Percentiles rank a stretch among this genome's conserved stretches.
Evolutionary conservation across 1,140 invertebrate species (phyloP).

Genomic region (Eriosoma lanigerum): DNA sequence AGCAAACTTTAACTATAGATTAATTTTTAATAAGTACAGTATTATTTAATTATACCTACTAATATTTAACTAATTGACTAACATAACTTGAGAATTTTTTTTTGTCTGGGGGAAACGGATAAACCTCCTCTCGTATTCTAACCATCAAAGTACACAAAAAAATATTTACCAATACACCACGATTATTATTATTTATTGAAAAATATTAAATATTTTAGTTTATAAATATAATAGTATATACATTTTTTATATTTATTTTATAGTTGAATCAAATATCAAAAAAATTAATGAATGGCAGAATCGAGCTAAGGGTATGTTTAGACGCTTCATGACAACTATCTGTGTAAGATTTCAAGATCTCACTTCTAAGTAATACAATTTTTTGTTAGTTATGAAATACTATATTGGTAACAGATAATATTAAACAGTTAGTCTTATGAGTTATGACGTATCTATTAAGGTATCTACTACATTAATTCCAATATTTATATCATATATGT

Average conservation of each 20-base stretch:
- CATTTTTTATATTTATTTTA: background rate
- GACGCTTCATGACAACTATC: constrained; percentile 48
- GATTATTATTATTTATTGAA: background rate
- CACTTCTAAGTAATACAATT: constrained; percentile 52
- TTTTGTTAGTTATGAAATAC: background rate
- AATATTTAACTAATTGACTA: too few species aligned
- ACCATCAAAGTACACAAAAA: too few species aligned
- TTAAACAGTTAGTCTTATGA: background rate
- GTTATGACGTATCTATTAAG: background rate
- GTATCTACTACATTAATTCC: background rate
- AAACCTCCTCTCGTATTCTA: too few species aligned
- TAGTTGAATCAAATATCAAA: constrained; percentile 44
- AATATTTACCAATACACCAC: too few species aligned
- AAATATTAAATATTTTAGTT: background rate
- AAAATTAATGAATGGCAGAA: constrained; percentile 52
- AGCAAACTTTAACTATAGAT: too few species aligned
- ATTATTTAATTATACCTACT: too few species aligned
- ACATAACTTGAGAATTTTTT: too few species aligned
- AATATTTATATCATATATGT: background rate
- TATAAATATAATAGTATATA: too few species aligned
- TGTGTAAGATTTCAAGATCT: constrained; percentile 54
- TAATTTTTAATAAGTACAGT: too few species aligned
- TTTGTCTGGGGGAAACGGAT: too few species aligned
- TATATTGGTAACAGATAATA: background rate
- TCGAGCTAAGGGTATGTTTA: constrained; percentile 51